Base-by-base conservation (phyloP, 1,140 invertebrate genomes). In the Riptortus pedestris region DNA sequence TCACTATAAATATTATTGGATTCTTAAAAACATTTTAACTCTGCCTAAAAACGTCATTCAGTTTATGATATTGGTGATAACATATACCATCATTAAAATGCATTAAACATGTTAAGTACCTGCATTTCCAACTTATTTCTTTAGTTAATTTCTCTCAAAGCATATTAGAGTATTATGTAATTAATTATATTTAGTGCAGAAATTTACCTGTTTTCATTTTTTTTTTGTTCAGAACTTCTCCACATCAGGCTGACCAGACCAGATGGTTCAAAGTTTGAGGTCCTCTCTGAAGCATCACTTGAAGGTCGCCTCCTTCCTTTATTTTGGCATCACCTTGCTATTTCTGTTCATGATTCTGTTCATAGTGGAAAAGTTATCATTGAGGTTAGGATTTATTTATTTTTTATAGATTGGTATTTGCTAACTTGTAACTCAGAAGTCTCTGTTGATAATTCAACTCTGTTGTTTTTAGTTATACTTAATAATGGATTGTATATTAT, bases 271-370 rank as follows among this genome's bases (percentile, higher is more conserved):
- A 75, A 69, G 43, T 78, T 79, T 71, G 76, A 80, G 60, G 74
- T 79, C 2, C 73, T 84, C 26, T 78, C 78, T 20, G 78, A 80
- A 69, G 63, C 77, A 26, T 77, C 77, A 3, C 73, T 81, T 18
- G 77, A 72, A 48, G 75, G 74, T 16, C 73, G 76, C 45, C 65
- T 82, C 31, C 72, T 79, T 18, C 73, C 76, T 2, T 73, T 76
- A 38, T 70, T 74, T 7, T 85, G 83, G 83, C 77, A 79, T 67
- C 80, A 83, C 70, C 70, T 86, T 38, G 79, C 80, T 24, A 70
- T 85, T 22, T 83, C 83, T 72, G 77, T 83, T 26, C 76, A 77
- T 68, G 82, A 84, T 67, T 78, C 74, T 0, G 74, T 83, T 38
- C 74, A 80, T 65, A 76, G 77, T 9, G 79, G 77, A 62, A 82